A percentile compares a stretch with the other conserved stretches of the same genome.
phyloP scores from a whole-genome alignment of 1,140 invertebrate genomes.

The Drosophila ercepeae region DNA sequence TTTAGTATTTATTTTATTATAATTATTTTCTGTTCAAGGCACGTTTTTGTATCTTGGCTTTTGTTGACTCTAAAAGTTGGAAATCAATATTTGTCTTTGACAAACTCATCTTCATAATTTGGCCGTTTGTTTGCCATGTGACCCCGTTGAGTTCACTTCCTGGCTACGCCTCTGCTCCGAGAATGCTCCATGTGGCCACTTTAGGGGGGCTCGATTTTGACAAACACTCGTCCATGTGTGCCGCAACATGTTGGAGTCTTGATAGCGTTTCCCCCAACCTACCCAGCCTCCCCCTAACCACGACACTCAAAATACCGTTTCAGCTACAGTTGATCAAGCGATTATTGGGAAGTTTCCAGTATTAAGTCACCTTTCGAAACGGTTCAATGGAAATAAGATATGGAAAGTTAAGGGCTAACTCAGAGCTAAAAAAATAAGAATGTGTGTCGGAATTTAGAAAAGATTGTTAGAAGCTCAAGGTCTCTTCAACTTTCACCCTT shows the following conservation, averaged over 20 bases:
- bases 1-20: background rate
- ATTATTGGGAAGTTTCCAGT: constrained; percentile 30
- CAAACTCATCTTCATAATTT: background rate
- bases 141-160: background rate
- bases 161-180: constrained; percentile 11
- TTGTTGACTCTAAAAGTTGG: background rate
- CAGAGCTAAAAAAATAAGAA: background rate
- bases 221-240: constrained; percentile 23
- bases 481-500: background rate
- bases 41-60: background rate
- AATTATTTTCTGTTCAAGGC: background rate
- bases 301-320: constrained; percentile 31
- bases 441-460: background rate
- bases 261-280: constrained; percentile 26
- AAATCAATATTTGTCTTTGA: background rate
- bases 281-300: background rate
- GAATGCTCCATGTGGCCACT: constrained; percentile 40
- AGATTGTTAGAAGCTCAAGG: no score
- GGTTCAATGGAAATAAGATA: constrained; percentile 6
- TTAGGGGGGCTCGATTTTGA: constrained; percentile 44
- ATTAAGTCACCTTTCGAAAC: constrained; percentile 21
- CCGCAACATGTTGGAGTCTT: constrained; percentile 22
- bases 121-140: background rate
- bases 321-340: constrained; percentile 35
- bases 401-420: background rate